Evolutionary conservation across 2,888 invertebrate species (phyloP), one percentile per base, ranked within the genome.

Genomic region (Dexiosoma caninum): DNA sequence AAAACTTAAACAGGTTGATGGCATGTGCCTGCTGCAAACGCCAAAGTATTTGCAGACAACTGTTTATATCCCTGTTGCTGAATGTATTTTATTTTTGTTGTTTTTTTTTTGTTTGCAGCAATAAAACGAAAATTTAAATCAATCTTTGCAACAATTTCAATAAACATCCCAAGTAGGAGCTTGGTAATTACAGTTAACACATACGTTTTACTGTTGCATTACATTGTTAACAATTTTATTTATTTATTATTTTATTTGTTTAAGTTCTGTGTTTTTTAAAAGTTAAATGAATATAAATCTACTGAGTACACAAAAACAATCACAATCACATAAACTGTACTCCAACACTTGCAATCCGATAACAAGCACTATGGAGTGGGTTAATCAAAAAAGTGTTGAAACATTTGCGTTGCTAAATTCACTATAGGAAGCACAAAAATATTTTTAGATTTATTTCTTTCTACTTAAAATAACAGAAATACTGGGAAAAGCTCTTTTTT

Each of bases 71-170:
- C 70, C n/a, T n/a, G n/a, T 64, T 66, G 6, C 46, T 21, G 32
- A n/a, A 27, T 27, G 6, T 27, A 27, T 44, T 69, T 14, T 35
- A 55, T n/a, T 71, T 10, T 16, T 51, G 8, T 40, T 67, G 35
- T 60, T 14, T 64, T 59, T n/a, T 75, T 59, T 66, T 27, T n/a
- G 14, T 6, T n/a, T 8, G 19, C 49, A 37, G 8, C 14, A 40
- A 40, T 0, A 40, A 40, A 23, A 37, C n/a, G 10, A 42, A 53
- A 35, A 42, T 70, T 70, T 66, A 27, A 32, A 72, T 74, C 70
- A 75, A 81, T 75, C 78, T 76, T 62, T 53, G 12, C 49, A 79
- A 76, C 69, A 81, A 79, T 83, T 78, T 78, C 71, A 83, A 78
- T 83, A 78, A 78, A 82, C 75, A 80, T 81, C 78, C 71, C 76